These are phyloP conservation scores for Atractosteus spatula DNA, from an alignment of 2,113 vertebrate species.

Conservation along the genomic window DNA sequence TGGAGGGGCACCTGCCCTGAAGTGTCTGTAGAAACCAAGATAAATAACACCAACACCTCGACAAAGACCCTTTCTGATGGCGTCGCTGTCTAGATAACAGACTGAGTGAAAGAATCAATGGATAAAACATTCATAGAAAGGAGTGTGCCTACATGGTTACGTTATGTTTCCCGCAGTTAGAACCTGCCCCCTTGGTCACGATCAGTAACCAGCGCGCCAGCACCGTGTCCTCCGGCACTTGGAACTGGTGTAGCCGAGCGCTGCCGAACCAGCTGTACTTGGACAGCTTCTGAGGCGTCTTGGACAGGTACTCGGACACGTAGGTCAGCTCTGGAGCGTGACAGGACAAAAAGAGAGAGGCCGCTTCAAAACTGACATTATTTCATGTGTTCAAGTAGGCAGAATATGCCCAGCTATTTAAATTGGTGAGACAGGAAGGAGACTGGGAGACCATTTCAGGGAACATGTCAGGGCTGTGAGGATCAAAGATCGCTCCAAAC, in stretches of 20 bases:
- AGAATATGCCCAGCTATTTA: too few species aligned
- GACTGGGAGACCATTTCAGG: too few species aligned
- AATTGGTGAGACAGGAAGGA: too few species aligned
- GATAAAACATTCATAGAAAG: too few species aligned
- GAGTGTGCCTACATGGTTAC: slow-evolving; percentile 75
- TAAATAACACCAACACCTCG: not conserved
- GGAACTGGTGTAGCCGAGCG: slow-evolving; percentile 82
- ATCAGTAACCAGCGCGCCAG: slow-evolving; percentile 82
- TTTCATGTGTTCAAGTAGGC: too few species aligned
- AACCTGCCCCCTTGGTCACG: slow-evolving; percentile 61
- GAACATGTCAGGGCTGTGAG: too few species aligned
- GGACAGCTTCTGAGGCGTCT: slow-evolving; percentile 81
- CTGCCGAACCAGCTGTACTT: slow-evolving; percentile 89
- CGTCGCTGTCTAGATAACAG: too few species aligned
- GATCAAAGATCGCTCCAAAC: too few species aligned
- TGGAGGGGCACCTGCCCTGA: slow-evolving; percentile 84
- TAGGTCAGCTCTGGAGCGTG: slow-evolving; percentile 58
- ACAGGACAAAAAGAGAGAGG: not conserved
- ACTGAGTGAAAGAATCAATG: too few species aligned
- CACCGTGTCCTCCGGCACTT: slow-evolving; percentile 77
- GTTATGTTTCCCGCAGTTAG: slow-evolving; percentile 68
- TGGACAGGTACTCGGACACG: slow-evolving; percentile 79
- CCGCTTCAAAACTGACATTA: not conserved
- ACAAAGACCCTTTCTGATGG: accelerated
- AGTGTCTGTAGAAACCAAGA: slow-evolving; percentile 62